Evolutionary conservation across 2,888 invertebrate species (phyloP).

Genomic region (Tetropium fuscum): DNA sequence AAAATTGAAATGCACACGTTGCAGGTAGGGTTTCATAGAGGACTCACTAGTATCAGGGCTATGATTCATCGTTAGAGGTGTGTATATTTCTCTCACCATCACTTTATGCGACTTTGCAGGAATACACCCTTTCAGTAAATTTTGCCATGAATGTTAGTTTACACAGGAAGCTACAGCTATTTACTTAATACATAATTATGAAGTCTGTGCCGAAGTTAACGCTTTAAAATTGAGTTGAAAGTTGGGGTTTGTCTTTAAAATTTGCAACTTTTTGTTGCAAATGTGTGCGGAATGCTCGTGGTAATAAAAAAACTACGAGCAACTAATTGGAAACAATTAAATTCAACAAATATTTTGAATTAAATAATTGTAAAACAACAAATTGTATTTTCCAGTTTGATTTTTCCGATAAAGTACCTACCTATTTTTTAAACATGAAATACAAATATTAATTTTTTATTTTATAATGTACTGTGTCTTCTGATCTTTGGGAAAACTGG

Average conservation of each 20-base stretch:
- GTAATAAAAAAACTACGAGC: neutral
- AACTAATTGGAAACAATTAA: neutral
- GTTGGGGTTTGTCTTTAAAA: constrained; percentile 19
- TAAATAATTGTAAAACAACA: too few species aligned
- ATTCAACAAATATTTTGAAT: too few species aligned
- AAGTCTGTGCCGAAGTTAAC: constrained; percentile 26
- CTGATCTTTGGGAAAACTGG: too few species aligned
- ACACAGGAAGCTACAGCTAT: constrained; percentile 15
- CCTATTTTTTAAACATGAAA: too few species aligned
- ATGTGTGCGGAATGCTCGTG: neutral
- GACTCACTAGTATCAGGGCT: constrained; percentile 9
- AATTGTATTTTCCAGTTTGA: neutral
- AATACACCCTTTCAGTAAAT: constrained; percentile 1
- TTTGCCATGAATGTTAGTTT: constrained; percentile 8
- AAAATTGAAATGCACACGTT: constrained; percentile 21
- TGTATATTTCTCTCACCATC: too few species aligned
- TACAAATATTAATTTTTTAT: too few species aligned
- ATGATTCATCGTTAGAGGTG: constrained; percentile 6
- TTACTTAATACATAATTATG: constrained; percentile 29
- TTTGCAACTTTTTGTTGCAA: constrained; percentile 13
- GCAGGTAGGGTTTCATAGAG: constrained; percentile 15
- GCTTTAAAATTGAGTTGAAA: constrained; percentile 25
- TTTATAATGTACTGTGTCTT: too few species aligned
- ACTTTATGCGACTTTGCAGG: constrained; percentile 1
- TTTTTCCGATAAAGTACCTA: too few species aligned